Evolutionary conservation across 2,888 invertebrate genomes (phyloP).

Genomic region (Lymantria dispar): DNA sequence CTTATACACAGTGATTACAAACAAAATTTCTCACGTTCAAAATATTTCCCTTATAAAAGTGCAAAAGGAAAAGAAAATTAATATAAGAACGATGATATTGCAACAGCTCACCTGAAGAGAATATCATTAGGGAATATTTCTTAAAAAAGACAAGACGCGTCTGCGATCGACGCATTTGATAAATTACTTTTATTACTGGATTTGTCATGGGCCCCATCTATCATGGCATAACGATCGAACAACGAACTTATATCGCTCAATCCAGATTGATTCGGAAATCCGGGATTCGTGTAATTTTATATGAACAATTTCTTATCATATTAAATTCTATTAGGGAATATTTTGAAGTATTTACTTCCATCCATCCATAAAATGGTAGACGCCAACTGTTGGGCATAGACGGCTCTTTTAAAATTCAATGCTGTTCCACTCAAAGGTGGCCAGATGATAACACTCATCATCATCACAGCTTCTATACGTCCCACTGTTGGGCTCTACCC

Average conservation of each 20-base stretch:
- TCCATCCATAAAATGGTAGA: too few species aligned
- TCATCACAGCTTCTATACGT: too few species aligned
- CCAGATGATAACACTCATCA: too few species aligned
- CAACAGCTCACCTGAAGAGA: constrained; percentile 23
- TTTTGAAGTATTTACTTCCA: too few species aligned
- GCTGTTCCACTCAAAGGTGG: too few species aligned
- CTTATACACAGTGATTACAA: not conserved
- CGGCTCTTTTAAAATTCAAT: too few species aligned
- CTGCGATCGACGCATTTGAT: constrained; percentile 57
- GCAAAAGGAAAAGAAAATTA: constrained; percentile 1
- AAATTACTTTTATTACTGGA: constrained; percentile 64
- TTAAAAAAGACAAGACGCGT: constrained; percentile 36
- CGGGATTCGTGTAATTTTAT: constrained; percentile 19
- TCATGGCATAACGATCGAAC: constrained; percentile 39
- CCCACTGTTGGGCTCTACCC: too few species aligned
- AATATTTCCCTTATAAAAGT: not conserved
- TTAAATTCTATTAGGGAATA: too few species aligned
- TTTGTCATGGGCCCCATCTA: constrained; percentile 50
- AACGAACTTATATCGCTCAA: constrained; percentile 32
- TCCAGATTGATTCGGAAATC: constrained; percentile 32
- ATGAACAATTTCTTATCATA: not conserved
- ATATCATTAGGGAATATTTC: constrained; percentile 17
- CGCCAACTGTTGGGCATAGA: too few species aligned
- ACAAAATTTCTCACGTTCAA: not conserved
- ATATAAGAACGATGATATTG: constrained; percentile 6